phyloP scores from a whole-genome alignment of 2,888 invertebrate species.

The Drosophila buzzatii region DNA sequence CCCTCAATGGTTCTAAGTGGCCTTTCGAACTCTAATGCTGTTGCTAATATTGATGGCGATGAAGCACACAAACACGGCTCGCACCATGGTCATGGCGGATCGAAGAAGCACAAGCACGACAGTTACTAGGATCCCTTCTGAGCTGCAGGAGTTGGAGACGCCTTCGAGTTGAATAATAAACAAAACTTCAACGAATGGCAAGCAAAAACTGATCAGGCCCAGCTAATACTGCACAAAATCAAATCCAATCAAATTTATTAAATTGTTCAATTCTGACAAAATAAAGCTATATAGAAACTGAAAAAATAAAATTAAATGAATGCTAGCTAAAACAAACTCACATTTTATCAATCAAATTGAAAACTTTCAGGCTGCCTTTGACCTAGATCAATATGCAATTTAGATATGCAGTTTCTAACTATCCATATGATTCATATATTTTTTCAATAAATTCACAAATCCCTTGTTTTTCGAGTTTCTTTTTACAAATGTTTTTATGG shows the following conservation, averaged over 20 bases:
- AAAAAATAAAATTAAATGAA: slow-evolving; percentile 6
- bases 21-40: slow-evolving; percentile 26
- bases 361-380: neutral
- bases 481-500: slow-evolving; percentile 27
- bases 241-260: slow-evolving; percentile 14
- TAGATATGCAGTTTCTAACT: slow-evolving; percentile 25
- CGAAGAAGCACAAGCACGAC: too few relatives aligned
- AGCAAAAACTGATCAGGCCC: neutral
- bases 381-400: slow-evolving; percentile 29
- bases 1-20: slow-evolving; percentile 29
- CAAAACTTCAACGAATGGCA: neutral
- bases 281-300: neutral
- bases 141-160: neutral
- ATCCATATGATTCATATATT: slow-evolving; percentile 59
- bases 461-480: slow-evolving; percentile 33
- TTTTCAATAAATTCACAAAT: slow-evolving; percentile 50
- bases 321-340: slow-evolving; percentile 6
- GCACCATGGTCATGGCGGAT: too few relatives aligned
- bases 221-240: neutral
- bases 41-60: slow-evolving; percentile 3
- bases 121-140: too few relatives aligned
- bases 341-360: slow-evolving; percentile 8
- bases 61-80: neutral
- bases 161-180: neutral
- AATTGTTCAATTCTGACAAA: slow-evolving; percentile 13